These are phyloP conservation scores for Tonatia bakeri DNA, from an alignment of 2,113 vertebrate species.

Conservation along the genomic window DNA sequence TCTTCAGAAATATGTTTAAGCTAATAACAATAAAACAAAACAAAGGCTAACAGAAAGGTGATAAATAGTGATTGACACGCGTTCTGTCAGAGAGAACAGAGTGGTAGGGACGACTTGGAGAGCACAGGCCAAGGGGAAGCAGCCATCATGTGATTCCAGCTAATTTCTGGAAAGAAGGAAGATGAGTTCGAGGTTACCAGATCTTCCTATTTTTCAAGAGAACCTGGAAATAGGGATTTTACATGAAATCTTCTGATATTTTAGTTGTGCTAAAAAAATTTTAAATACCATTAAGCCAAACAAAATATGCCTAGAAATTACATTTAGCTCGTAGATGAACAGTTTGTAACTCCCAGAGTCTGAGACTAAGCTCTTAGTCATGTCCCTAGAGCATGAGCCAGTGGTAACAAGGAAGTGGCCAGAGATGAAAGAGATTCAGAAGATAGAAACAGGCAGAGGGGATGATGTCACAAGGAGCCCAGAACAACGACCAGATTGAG, in stretches of 20 bases:
- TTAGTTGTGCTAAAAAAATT: slow-evolving; percentile 22
- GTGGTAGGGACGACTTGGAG: accelerated
- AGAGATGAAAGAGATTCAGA: background rate
- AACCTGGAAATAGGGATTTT: slow-evolving; percentile 17
- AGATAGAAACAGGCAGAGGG: background rate
- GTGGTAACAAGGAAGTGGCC: background rate
- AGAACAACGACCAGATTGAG: background rate
- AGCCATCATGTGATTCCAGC: background rate
- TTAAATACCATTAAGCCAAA: slow-evolving; percentile 16
- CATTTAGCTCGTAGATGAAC: background rate
- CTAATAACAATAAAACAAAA: background rate
- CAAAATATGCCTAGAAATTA: slow-evolving; percentile 13
- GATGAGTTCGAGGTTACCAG: background rate
- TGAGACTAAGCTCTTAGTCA: background rate
- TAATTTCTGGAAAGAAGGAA: background rate
- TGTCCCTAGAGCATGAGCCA: background rate
- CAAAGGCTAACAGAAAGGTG: background rate
- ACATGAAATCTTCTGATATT: slow-evolving; percentile 26
- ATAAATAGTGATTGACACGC: background rate
- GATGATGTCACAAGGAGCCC: background rate
- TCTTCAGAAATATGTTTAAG: background rate
- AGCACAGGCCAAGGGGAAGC: too few relatives aligned
- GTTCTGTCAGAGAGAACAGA: background rate
- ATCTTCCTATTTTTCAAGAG: slow-evolving; percentile 23
- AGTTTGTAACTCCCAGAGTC: background rate